These are phyloP conservation scores for Scytalopus superciliaris DNA, from an alignment of 2,113 vertebrate genomes.

Conservation along the genomic window DNA sequence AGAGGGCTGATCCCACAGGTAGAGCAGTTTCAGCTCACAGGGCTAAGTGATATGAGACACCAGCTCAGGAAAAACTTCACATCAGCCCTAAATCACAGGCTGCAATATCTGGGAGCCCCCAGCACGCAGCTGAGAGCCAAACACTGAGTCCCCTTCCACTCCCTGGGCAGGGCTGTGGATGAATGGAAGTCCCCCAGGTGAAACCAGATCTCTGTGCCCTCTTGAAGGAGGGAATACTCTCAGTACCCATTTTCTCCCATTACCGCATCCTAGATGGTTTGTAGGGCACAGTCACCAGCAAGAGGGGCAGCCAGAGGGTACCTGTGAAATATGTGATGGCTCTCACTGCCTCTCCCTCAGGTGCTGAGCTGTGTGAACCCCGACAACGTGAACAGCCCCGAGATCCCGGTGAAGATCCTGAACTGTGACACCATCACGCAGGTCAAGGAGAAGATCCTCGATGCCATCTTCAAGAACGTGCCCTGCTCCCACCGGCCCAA, in stretches of 20 bases:
- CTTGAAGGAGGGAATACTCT: background rate
- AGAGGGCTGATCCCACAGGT: background rate
- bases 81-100: background rate
- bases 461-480: constrained; percentile 97
- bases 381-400: constrained; percentile 91
- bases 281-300: rapidly evolving
- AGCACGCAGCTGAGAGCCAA: background rate
- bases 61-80: background rate
- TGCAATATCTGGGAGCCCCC: background rate
- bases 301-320: background rate
- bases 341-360: constrained; percentile 64
- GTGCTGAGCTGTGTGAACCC: constrained; percentile 96
- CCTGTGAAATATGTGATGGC: background rate
- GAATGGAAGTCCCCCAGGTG: rapidly evolving
- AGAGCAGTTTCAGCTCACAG: background rate
- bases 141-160: background rate
- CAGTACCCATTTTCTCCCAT: background rate
- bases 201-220: background rate
- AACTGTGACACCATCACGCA: constrained; percentile 98
- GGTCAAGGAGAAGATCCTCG: constrained; percentile 97
- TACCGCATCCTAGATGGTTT: background rate
- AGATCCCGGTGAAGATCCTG: constrained; percentile 94
- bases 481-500: constrained; percentile 95
- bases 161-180: background rate
- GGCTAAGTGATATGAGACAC: background rate